phyloP scores from a whole-genome alignment of 2,113 vertebrate genomes.

The Protobothrops mucrosquamatus region DNA sequence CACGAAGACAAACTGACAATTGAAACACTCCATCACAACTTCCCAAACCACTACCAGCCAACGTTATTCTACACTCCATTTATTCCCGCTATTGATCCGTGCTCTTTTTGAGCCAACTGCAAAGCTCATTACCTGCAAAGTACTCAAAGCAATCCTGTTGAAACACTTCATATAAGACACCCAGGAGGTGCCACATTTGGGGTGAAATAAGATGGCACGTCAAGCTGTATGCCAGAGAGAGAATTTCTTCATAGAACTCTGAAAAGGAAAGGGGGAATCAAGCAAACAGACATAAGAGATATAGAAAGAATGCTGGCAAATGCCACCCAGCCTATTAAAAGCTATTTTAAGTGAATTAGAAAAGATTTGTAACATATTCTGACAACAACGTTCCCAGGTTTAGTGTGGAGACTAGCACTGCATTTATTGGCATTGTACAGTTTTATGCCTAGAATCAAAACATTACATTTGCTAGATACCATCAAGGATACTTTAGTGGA shows the following conservation, averaged over 20 bases:
- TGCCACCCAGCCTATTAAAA: neutral
- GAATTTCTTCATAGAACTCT: conserved; percentile 99
- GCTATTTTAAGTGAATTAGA: neutral
- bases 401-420: neutral
- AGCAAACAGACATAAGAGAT: neutral
- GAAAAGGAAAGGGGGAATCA: conserved; percentile 34
- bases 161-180: conserved; percentile 89
- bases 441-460: neutral
- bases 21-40: neutral
- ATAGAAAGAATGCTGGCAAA: conserved; percentile 15
- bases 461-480: neutral
- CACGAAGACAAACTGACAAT: neutral
- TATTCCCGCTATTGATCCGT: neutral
- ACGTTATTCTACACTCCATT: neutral
- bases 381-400: neutral
- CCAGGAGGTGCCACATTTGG: conserved; percentile 97
- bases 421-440: neutral
- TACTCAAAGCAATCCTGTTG: conserved; percentile 96
- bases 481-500: neutral
- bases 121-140: conserved; percentile 82
- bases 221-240: conserved; percentile 91
- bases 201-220: conserved; percentile 92
- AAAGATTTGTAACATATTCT: neutral
- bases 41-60: neutral
- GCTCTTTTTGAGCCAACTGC: neutral